Percentiles rank a stretch among this genome's conserved stretches.
Evolutionary conservation across 2,113 vertebrate species (phyloP).

Genomic region (Malurus alboscapulatus): DNA sequence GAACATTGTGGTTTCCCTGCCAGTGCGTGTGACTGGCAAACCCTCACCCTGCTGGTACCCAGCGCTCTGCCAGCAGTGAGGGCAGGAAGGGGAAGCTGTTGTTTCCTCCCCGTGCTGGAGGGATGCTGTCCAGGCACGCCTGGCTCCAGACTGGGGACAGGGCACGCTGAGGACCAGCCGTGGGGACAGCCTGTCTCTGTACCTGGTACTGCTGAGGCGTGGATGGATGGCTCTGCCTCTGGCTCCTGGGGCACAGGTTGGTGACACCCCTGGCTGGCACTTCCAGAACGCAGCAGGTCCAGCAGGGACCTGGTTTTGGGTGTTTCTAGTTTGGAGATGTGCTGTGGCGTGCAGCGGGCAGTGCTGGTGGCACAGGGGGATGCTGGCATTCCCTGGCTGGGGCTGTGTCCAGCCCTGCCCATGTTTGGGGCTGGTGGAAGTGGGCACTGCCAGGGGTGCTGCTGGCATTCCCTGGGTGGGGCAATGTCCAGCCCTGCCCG

Average conservation of each 20-base stretch:
- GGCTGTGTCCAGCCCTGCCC: rapidly evolving
- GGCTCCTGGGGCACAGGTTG: not conserved
- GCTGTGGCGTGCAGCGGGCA: rapidly evolving
- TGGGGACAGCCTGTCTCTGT: not conserved
- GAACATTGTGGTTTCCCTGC: not conserved
- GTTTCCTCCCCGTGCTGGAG: not conserved
- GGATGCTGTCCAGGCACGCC: not conserved
- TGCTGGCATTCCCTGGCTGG: not conserved
- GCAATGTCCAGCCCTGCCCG: rapidly evolving
- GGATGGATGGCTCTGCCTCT: not conserved
- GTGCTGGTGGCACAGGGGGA: not conserved
- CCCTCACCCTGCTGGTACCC: not conserved
- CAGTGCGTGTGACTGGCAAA: rapidly evolving
- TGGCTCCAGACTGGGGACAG: not conserved
- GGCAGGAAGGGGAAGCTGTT: not conserved
- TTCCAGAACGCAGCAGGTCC: rapidly evolving
- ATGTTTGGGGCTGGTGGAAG: not conserved
- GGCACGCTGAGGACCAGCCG: not conserved
- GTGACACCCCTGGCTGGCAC: not conserved
- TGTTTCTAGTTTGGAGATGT: not conserved
- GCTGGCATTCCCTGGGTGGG: not conserved
- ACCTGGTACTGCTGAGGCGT: rapidly evolving
- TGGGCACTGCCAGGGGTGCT: not conserved
- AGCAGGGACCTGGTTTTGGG: not conserved
- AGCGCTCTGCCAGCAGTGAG: rapidly evolving